These are phyloP conservation scores for Pogoniulus pusillus DNA, from an alignment of 2,797 vertebrate species.

Conservation along the genomic window DNA sequence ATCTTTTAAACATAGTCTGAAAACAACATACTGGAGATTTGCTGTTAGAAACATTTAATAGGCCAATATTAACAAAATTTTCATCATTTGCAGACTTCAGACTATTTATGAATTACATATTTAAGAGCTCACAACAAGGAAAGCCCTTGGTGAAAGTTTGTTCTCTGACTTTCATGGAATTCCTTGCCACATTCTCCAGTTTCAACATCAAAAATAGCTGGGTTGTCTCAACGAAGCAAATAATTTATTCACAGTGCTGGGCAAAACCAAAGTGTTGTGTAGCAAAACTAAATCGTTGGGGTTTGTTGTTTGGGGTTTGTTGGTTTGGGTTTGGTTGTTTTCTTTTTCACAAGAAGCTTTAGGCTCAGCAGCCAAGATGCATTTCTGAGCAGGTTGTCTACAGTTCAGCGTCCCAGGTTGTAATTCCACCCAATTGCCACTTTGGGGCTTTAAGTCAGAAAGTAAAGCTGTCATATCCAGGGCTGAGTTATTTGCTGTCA, in stretches of 20 bases:
- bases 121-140: not conserved
- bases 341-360: not conserved
- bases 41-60: not conserved
- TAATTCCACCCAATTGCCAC: slow-evolving; percentile 3
- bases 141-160: not conserved
- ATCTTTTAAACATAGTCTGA: not conserved
- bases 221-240: not conserved
- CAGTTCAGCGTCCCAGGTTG: not conserved
- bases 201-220: not conserved
- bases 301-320: too few species aligned
- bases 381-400: not conserved
- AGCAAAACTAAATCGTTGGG: not conserved
- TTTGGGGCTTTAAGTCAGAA: slow-evolving; percentile 19
- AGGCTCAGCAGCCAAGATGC: not conserved
- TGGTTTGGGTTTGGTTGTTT: too few species aligned
- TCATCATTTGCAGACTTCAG: not conserved
- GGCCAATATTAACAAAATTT: not conserved
- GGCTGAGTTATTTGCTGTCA: slow-evolving; percentile 36
- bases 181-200: not conserved
- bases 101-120: not conserved
- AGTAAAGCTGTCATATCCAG: slow-evolving; percentile 4
- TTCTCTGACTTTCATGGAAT: not conserved
- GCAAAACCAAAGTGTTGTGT: not conserved
- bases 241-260: not conserved
- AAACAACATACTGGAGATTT: not conserved